Evolutionary conservation across 2,888 invertebrate genomes (phyloP), one percentile per base, ranked within the genome.

Genomic region (Autographa gamma): DNA sequence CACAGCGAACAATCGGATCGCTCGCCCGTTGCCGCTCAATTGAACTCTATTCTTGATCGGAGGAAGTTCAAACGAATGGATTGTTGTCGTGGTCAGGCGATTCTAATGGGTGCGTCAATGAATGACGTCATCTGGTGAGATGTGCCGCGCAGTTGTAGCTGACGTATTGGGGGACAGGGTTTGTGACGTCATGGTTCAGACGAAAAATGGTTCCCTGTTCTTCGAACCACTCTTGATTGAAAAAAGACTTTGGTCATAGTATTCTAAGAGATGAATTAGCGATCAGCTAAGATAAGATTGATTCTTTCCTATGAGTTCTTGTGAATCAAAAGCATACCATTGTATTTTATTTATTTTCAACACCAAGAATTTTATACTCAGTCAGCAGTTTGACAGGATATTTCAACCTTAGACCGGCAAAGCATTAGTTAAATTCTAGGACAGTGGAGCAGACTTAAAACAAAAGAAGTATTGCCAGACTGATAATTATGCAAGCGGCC

Each of bases 381-480:
- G 4, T 52, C 18, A 34, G 18, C 38, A 11, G 13, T 31, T 41
- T 48, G 61, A 48, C 31, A 25, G 43, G 48, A 48, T n/a, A 48
- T 61, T 41, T 43, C 19, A 31, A 18, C 7, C 18, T 11, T 5
- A 31, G 25, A 19, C 25, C 16, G 16, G 32, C 43, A 18, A 60
- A 48, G 43, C 58, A 31, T 62, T 59, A 16, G 11, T 43, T 41
- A 71, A 78, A 80, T 73, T 62, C 54, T 70, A 64, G 18, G 19
- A n/a, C 32, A 14, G 2, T 31, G 54, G 65, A 67, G 61, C 62
- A 32, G 63, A 76, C 71, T 56, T 67, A 74, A 73, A 81, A 74
- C 62, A 76, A 85, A 80, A 71, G 52, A 66, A 61, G 31, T 69
- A 48, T 66, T 56, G 56, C 59, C 66, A 74, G 71, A 75, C 70